A percentile compares a stretch with the other conserved stretches of the same genome.
Conservation (phyloP, 1,140 invertebrate species). For the Pantala flavescens region DNA sequence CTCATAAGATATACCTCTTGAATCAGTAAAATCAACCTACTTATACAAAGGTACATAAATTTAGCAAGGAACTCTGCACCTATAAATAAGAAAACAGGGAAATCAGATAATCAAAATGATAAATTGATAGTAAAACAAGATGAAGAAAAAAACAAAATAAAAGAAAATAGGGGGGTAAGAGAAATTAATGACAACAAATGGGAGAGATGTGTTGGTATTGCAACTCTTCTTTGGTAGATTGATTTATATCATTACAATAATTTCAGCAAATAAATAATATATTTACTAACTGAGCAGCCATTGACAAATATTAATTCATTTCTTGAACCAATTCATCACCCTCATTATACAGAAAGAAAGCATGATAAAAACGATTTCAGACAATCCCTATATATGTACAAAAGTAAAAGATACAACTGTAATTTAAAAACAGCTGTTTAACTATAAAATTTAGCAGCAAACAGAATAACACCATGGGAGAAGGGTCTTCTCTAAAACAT, state of each 20-base stretch:
- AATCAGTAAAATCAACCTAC: not conserved
- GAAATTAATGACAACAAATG: not conserved
- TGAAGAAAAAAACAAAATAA: not conserved
- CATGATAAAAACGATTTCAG: no score
- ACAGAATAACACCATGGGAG: no score
- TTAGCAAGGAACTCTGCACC: not conserved
- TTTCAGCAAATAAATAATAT: not conserved
- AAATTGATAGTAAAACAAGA: not conserved
- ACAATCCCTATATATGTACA: no score
- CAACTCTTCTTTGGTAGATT: not conserved
- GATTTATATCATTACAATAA: not conserved
- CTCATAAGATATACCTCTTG: not conserved
- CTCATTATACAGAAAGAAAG: no score
- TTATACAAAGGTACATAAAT: not conserved
- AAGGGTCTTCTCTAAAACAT: no score
- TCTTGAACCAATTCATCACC: no score
- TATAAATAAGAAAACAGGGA: not conserved
- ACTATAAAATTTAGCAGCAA: no score
- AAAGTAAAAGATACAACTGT: no score
- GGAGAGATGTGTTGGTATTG: not conserved
- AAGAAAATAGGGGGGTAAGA: not conserved
- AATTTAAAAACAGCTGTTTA: no score
- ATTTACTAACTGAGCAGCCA: no score
- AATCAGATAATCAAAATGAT: not conserved
- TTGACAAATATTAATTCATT: no score